Evolutionary conservation across 2,888 invertebrate species (phyloP), one percentile per base, ranked within the genome.

Genomic region (Eledona agricola): DNA sequence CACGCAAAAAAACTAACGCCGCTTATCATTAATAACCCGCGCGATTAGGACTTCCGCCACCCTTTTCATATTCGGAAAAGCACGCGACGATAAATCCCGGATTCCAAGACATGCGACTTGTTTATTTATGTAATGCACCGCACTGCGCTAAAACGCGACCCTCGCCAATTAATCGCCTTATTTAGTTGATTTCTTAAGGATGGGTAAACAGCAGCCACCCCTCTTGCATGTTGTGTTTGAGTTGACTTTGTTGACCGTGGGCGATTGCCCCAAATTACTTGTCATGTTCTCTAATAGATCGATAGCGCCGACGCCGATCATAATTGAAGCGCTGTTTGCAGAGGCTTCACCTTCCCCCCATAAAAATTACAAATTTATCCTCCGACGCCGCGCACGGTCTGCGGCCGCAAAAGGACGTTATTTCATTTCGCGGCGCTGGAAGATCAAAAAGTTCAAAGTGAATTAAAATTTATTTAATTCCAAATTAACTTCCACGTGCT

Each of bases 201-300:
- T 40, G 40, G 43, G 51, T 50, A 32, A 45, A 37, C 45, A 52
- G 20, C 29, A 32, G 32, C 37, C 35, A 45, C 46, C 51, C 32
- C 60, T 51, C 51, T 57, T 46, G 25, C 47, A 51, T 50, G 47
- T 38, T 43, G 51, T 65, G 63, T 67, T 65, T 55, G 54, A 55
- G 40, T 55, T 57, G 53, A 52, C 54, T 45, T 57, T 55, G 49
- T 57, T 46, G 54, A 63, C 51, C 58, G 58, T 60, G 55, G 58
- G 63, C 62, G 65, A 67, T 66, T 66, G 59, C 59, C 58, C 59
- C 57, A 65, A 65, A 58, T 65, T 58, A 57, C 59, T 55, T 57
- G 59, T 57, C 58, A 59, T 51, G 49, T 59, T 51, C 49, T 56
- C 58, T 60, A 38, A 64, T 61, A 63, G 60, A 66, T 66, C 58